These are phyloP conservation scores for Polypterus bichir DNA, from an alignment of 2,113 vertebrate species.

Conservation along the genomic window DNA sequence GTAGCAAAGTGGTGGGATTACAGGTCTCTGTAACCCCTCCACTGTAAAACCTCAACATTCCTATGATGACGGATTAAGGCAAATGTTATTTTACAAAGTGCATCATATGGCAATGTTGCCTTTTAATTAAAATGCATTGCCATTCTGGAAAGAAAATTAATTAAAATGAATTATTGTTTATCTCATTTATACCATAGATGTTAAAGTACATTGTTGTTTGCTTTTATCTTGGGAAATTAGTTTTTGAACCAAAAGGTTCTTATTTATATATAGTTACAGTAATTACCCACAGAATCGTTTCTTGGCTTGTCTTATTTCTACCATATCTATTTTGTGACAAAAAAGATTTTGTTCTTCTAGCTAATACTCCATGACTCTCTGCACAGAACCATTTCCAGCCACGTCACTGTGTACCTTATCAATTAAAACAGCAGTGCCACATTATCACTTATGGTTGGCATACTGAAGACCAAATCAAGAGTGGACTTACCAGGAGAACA, in stretches of 20 bases:
- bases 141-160: slow-evolving; percentile 37
- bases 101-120: neutral
- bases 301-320: too few species aligned
- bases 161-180: slow-evolving; percentile 45
- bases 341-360: too few species aligned
- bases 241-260: slow-evolving; percentile 21
- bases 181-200: slow-evolving; percentile 36
- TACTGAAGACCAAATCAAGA: too few species aligned
- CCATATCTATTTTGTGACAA: too few species aligned
- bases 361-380: too few species aligned
- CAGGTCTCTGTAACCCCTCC: neutral
- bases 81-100: slow-evolving; percentile 2
- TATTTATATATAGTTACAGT: too few species aligned
- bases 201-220: slow-evolving; percentile 23
- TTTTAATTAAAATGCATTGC: slow-evolving; percentile 25
- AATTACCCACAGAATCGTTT: too few species aligned
- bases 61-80: slow-evolving; percentile 1
- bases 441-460: too few species aligned
- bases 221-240: slow-evolving; percentile 27
- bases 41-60: neutral
- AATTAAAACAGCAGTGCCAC: too few species aligned
- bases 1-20: neutral
- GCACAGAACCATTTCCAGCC: too few species aligned
- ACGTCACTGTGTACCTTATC: too few species aligned
- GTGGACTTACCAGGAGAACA: too few species aligned